Evolutionary conservation across 2,113 vertebrate genomes (phyloP), one percentile per base, ranked within the genome.

Genomic region (Oryzias curvinotus): DNA sequence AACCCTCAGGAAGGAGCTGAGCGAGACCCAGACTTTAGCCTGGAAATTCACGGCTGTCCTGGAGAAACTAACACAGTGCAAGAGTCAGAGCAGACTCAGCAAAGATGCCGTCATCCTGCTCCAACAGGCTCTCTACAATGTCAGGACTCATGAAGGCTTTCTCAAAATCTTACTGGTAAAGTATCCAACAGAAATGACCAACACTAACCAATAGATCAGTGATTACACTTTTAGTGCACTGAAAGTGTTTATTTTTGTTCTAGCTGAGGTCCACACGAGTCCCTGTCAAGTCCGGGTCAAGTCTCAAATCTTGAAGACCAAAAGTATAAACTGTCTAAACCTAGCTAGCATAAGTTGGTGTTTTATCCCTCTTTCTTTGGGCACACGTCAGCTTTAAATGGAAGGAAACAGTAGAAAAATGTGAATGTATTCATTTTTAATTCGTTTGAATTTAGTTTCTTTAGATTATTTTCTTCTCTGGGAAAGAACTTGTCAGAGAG

Each of bases 141-240:
- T 90, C 58, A 92, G 95, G 17, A 96, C 98, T 52, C 91, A 95
- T 0, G 94, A 98, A 65, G 77, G 71, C 15, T 96, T 97, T 82
- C 93, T 98, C 61, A 90, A 87, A 67, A 75, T 93, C 65, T 88
- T 98, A 60, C 78, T 95, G 95, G 97, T 98, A 84, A 92, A 94
- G 0, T 7, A 21, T 36, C 8, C 12, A 10, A 42, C 36, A 19
- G 17, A 0, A 30, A 5, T 7, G 26, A 3, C 1, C 41, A 26
- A 47, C 15, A 6, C 21, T 17, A 13, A 25, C 28, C 18, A 45
- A 19, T 12, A 12, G 12, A 14, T n/a, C 18, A 16, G n/a, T 17
- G 17, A 30, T 26, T 53, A 18, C 5, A 10, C 6, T n/a, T 5
- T 23, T 23, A 49, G 0, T 18, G 19, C n/a, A 10, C 7, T 49